Percentiles rank a stretch among this genome's conserved stretches.
phyloP scores from a whole-genome alignment of 2,888 invertebrate genomes.

The Eupithecia dodoneata region DNA sequence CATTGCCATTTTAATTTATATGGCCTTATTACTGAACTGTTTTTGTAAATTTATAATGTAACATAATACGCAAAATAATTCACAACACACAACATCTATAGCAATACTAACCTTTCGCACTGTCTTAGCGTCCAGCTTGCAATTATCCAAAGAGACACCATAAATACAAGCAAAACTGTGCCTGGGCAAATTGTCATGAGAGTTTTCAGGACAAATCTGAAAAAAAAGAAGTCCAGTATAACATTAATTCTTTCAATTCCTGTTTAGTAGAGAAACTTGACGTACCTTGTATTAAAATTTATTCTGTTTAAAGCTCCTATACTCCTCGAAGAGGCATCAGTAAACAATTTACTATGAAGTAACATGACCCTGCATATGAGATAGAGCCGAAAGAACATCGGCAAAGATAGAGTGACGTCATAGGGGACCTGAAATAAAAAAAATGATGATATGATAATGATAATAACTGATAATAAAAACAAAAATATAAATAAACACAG shows the following conservation, averaged over 20 bases:
- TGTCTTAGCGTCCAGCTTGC: conserved; percentile 99
- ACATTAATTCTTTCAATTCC: not conserved
- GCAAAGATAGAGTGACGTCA: conserved; percentile 98
- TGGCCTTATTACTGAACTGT: conserved; percentile 10
- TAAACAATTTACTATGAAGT: conserved; percentile 99
- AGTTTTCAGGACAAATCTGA: conserved; percentile 96
- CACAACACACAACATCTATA: conserved; percentile 52
- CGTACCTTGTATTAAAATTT: conserved; percentile 97
- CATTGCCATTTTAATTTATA: conserved; percentile 19
- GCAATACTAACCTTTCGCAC: conserved; percentile 95
- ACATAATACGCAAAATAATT: conserved; percentile 49
- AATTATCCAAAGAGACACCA: conserved; percentile 99
- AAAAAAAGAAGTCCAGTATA: conserved; percentile 37
- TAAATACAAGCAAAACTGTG: conserved; percentile 98
- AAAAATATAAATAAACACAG: not conserved
- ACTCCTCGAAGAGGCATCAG: conserved; percentile 99
- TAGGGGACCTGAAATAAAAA: conserved; percentile 89
- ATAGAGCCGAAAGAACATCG: conserved; percentile 99
- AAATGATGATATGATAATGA: not conserved
- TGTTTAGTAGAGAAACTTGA: not conserved
- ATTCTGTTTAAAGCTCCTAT: conserved; percentile 99
- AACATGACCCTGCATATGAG: conserved; percentile 99
- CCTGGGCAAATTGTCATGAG: conserved; percentile 99
- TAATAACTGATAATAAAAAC: not conserved
- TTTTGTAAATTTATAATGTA: conserved; percentile 38